Percentiles rank a stretch among this genome's conserved stretches.
These are phyloP conservation scores for Sebastes trivittatus DNA, from an alignment of 2,797 vertebrate species.

Conservation along the genomic window DNA sequence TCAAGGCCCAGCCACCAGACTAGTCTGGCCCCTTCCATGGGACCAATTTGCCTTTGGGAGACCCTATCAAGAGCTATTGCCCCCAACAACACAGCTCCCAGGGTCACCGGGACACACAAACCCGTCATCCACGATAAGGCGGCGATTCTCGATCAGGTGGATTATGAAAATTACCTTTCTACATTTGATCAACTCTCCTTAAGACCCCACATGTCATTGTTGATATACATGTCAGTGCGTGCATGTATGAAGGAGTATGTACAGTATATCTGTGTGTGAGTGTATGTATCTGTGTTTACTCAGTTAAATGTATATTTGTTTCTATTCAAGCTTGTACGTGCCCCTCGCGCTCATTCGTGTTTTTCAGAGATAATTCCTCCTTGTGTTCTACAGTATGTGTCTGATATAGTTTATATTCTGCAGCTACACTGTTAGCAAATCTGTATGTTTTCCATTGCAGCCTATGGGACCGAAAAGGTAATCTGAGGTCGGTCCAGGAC, in stretches of 20 bases:
- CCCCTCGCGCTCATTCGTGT: not conserved
- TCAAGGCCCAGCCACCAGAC: not conserved
- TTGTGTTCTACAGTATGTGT: not conserved
- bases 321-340: not conserved
- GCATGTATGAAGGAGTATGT: not conserved
- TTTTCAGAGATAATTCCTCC: constrained; percentile 14
- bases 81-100: not conserved
- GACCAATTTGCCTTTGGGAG: not conserved
- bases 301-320: constrained; percentile 13
- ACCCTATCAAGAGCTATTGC: not conserved
- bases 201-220: constrained; percentile 16
- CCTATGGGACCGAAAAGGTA: not conserved
- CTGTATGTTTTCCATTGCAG: constrained; percentile 1
- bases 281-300: constrained; percentile 5
- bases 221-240: not conserved
- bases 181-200: not conserved
- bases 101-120: not conserved
- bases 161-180: constrained; percentile 23
- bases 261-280: not conserved
- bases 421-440: constrained; percentile 1
- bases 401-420: constrained; percentile 24
- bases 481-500: constrained; percentile 34
- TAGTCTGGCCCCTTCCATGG: not conserved
- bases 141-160: not conserved
- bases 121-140: not conserved